Evolutionary conservation across 2,888 invertebrate genomes (phyloP), one percentile per base, ranked within the genome.

Genomic region (Tetragonula carbonaria): DNA sequence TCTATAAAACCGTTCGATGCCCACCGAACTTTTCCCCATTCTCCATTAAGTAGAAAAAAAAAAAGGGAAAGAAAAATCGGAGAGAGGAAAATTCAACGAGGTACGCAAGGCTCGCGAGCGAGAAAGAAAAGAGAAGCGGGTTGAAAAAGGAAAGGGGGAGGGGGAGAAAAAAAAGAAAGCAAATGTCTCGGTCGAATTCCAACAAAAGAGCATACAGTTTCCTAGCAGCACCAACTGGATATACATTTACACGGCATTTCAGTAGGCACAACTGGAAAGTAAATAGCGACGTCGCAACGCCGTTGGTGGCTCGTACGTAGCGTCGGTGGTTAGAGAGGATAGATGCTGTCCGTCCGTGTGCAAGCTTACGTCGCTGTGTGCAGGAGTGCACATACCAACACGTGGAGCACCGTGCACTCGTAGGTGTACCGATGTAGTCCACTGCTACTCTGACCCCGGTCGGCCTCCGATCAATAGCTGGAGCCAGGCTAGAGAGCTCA

Each of bases 391-490:
- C 87, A 85, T 89, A 87, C 89, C 86, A 86, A 84, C 84, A 86
- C 89, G 80, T 86, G 82, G 81, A 81, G 81, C 84, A 73, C 80
- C 86, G 78, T 88, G 84, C 89, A 87, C 87, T 75, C 87, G 82
- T 88, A 89, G 88, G 89, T 91, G 91, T 89, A 92, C 91, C 91
- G 89, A 92, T 93, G 93, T 93, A 93, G 93, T 92, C 93, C 93
- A 93, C 93, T 92, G 93, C 92, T 92, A 92, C 92, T 93, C 92
- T 94, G 94, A 94, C 94, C 94, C 94, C 94, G 93, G 92, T 93
- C 93, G 93, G 93, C 92, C 93, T 92, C 92, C 94, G 94, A 94
- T 94, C 94, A 94, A 94, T 94, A 94, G 93, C 94, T 91, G 92
- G 93, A 93, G 93, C 92, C 86, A 87, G 45, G 87, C 90, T 84